phyloP scores from a whole-genome alignment of 2,888 invertebrate genomes.

The Acrobasis consociella region DNA sequence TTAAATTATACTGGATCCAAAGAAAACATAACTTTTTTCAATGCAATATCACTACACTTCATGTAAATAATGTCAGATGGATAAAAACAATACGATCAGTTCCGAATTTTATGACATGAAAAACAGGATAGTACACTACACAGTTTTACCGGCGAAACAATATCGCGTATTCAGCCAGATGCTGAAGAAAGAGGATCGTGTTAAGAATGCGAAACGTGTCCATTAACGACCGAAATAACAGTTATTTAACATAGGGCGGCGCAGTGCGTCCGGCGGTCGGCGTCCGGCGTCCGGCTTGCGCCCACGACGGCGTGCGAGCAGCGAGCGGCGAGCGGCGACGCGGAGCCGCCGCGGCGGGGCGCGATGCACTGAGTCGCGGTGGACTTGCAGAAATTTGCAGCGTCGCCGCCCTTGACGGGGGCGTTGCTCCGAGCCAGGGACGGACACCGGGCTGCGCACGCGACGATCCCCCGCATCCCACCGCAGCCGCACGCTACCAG shows the following conservation, averaged over 20 bases:
- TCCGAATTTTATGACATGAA: slow-evolving; percentile 45
- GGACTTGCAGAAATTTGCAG: slow-evolving; percentile 82
- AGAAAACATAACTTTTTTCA: slow-evolving; percentile 59
- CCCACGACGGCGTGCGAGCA: slow-evolving; percentile 57
- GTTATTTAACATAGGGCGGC: slow-evolving; percentile 77
- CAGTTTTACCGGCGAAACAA: slow-evolving; percentile 49
- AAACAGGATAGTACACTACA: slow-evolving; percentile 45
- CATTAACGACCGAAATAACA: slow-evolving; percentile 79
- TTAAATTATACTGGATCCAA: slow-evolving; percentile 50
- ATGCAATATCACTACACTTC: slow-evolving; percentile 72
- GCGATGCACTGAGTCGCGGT: slow-evolving; percentile 79
- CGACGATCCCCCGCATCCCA: slow-evolving; percentile 72
- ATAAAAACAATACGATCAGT: not conserved
- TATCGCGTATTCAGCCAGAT: slow-evolving; percentile 44
- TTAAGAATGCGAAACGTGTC: slow-evolving; percentile 77
- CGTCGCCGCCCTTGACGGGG: slow-evolving; percentile 83
- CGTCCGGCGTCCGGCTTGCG: slow-evolving; percentile 50
- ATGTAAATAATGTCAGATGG: slow-evolving; percentile 64
- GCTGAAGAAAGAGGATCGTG: slow-evolving; percentile 56
- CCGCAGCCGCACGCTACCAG: slow-evolving; percentile 34
- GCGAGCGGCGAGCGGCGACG: slow-evolving; percentile 63
- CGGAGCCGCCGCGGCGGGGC: slow-evolving; percentile 80
- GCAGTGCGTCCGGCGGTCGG: slow-evolving; percentile 53
- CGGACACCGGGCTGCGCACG: slow-evolving; percentile 77
- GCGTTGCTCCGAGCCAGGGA: slow-evolving; percentile 82